phyloP scores from a whole-genome alignment of 2,797 vertebrate species.

The Bovichtus variegatus region DNA sequence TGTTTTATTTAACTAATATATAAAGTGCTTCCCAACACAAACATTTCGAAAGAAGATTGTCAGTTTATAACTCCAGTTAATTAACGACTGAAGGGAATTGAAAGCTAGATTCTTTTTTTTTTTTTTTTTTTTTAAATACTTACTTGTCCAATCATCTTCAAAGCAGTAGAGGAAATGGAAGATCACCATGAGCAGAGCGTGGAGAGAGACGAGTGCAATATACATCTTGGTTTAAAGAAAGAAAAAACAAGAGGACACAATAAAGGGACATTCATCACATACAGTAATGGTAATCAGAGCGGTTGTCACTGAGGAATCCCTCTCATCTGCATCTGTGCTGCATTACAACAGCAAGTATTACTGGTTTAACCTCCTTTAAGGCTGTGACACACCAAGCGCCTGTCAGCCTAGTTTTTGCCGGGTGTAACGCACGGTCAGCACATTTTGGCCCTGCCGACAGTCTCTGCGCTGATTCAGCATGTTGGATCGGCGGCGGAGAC shows the following conservation, averaged over 20 bases:
- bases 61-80: neutral
- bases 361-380: neutral
- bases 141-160: slow-evolving; percentile 99
- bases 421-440: too few species aligned
- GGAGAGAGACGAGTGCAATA: slow-evolving; percentile 96
- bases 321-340: neutral
- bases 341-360: neutral
- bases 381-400: too few species aligned
- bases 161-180: slow-evolving; percentile 99
- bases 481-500: too few species aligned
- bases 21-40: neutral
- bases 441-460: too few species aligned
- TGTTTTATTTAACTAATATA: neutral
- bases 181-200: slow-evolving; percentile 94
- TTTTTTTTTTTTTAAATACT: slow-evolving; percentile 75
- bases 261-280: slow-evolving; percentile 3
- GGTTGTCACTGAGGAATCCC: neutral
- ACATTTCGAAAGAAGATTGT: neutral
- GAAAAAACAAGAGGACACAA: neutral
- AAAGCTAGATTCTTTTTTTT: neutral
- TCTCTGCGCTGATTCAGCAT: too few species aligned
- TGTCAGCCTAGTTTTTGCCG: too few species aligned
- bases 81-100: neutral
- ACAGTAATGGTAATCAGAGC: neutral
- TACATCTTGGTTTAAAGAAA: slow-evolving; percentile 90